A percentile compares a stretch with the other conserved stretches of the same genome.
Conservation (phyloP, 1,140 invertebrate species). For the Andricus grossulariae region DNA sequence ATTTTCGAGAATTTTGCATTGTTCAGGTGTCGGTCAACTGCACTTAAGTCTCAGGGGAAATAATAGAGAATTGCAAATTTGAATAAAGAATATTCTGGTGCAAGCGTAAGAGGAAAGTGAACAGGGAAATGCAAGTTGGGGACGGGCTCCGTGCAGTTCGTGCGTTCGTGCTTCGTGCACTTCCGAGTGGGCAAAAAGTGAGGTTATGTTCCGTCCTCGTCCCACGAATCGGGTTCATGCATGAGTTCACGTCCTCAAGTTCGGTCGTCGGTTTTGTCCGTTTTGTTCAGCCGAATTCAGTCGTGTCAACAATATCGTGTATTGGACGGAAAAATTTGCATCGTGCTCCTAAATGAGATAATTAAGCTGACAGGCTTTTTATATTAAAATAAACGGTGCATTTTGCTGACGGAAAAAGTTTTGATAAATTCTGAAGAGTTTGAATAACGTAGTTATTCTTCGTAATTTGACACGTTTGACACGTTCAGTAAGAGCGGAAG, state of each 20-base stretch:
- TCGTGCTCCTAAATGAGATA: too few species aligned
- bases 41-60: background rate
- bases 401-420: background rate
- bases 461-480: background rate
- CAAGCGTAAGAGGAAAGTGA: background rate
- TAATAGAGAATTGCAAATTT: slow-evolving; percentile 12
- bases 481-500: background rate
- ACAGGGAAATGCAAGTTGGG: background rate
- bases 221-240: background rate
- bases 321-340: too few species aligned
- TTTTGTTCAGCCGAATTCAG: too few species aligned
- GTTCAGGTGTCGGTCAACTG: background rate
- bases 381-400: too few species aligned
- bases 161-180: background rate
- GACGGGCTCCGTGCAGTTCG: background rate
- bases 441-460: background rate
- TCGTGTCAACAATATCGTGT: too few species aligned
- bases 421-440: background rate
- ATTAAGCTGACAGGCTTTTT: too few species aligned
- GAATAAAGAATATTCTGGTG: background rate
- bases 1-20: slow-evolving; percentile 48
- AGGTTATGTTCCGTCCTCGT: background rate
- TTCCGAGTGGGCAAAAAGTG: background rate
- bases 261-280: background rate
- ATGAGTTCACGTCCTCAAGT: background rate